These are phyloP conservation scores for Nannoperca australis DNA, from an alignment of 2,797 vertebrate genomes.

Conservation along the genomic window DNA sequence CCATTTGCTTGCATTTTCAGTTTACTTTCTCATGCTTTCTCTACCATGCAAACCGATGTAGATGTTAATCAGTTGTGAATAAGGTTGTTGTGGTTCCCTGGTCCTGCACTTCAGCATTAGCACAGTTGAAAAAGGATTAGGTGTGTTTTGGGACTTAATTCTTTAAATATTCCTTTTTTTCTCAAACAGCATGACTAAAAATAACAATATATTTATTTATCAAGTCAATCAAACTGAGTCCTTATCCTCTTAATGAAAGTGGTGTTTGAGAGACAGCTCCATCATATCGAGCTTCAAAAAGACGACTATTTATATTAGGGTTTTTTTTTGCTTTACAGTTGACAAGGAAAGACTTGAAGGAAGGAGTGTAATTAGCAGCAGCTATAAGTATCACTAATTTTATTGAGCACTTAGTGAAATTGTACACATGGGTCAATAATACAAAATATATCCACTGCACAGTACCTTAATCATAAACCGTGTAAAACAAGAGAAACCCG, in stretches of 20 bases:
- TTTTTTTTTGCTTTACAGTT: constrained; percentile 46
- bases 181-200: not conserved
- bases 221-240: not conserved
- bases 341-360: constrained; percentile 48
- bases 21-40: not conserved
- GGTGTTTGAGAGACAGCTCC: constrained; percentile 52
- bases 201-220: constrained; percentile 9
- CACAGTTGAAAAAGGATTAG: constrained; percentile 9
- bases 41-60: not conserved
- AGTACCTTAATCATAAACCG: constrained; percentile 46
- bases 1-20: not conserved
- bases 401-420: constrained; percentile 68
- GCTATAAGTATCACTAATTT: constrained; percentile 49
- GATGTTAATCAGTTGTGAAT: constrained; percentile 26
- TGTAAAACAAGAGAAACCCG: constrained; percentile 46
- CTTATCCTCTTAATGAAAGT: constrained; percentile 49
- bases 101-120: not conserved
- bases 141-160: constrained; percentile 2
- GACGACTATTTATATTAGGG: constrained; percentile 28
- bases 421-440: constrained; percentile 64
- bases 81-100: constrained; percentile 7
- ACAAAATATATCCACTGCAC: constrained; percentile 43
- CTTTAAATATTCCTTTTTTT: not conserved
- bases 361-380: constrained; percentile 46
- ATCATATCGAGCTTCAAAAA: constrained; percentile 49